These are phyloP conservation scores for Solenodon paradoxus DNA, from an alignment of 2,113 vertebrate species.

Conservation along the genomic window DNA sequence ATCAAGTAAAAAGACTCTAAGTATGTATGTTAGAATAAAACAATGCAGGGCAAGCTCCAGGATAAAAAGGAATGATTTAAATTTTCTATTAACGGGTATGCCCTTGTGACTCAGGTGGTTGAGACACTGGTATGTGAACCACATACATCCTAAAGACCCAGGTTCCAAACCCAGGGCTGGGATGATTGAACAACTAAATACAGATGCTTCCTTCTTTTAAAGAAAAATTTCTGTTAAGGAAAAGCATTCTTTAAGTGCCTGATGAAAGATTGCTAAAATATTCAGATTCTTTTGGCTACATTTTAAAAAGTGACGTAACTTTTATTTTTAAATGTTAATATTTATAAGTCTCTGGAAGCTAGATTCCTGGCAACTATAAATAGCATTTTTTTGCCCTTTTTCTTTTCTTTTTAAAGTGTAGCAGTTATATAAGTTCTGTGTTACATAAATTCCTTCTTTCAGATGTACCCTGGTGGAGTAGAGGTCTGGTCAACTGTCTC, in stretches of 20 bases:
- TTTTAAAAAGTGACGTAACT: constrained; percentile 46
- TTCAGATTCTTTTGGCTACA: background rate
- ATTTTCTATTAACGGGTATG: constrained; percentile 19
- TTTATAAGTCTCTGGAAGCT: constrained; percentile 51
- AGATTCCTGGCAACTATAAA: constrained; percentile 38
- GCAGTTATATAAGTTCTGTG: background rate
- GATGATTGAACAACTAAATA: too few species aligned
- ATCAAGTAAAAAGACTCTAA: background rate
- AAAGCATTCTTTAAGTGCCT: background rate
- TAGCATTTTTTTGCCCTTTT: constrained; percentile 21
- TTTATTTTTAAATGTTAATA: constrained; percentile 63
- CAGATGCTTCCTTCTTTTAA: too few species aligned
- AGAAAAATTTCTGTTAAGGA: constrained; percentile 20
- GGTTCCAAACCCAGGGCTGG: too few species aligned
- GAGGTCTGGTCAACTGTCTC: too few species aligned
- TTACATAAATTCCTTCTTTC: background rate
- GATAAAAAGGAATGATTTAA: constrained; percentile 33
- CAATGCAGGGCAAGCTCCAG: background rate
- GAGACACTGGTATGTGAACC: too few species aligned
- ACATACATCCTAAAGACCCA: too few species aligned
- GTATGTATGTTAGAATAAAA: constrained; percentile 14
- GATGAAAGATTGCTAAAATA: background rate
- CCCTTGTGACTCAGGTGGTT: too few species aligned
- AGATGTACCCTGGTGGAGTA: too few species aligned
- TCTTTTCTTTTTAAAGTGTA: constrained; percentile 16